Base-by-base conservation (phyloP, 2,888 invertebrate species). In the Gryllus longicercus region DNA sequence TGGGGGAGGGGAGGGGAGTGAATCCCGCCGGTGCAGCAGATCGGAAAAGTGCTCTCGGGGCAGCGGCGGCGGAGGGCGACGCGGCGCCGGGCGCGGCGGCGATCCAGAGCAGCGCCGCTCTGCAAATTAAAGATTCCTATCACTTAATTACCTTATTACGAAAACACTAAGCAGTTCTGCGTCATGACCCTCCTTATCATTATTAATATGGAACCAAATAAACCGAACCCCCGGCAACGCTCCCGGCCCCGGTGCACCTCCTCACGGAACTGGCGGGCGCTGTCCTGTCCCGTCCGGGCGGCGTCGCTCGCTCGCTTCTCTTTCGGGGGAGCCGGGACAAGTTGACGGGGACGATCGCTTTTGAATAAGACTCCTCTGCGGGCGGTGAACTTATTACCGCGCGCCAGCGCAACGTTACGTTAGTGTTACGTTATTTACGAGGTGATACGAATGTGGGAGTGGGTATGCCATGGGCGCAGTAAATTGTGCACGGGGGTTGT, bases 111-210 rank as follows among this genome's bases (percentile, higher is more conserved):
- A 63, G 12, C 63, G 63, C 63, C 63, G 63, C 63, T 63, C 63
- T 63, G 63, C 63, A 63, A 63, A 63, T 63, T 63, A 63, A 63
- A 63, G 63, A 63, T 63, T 63, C 63, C 63, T 63, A 63, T 63
- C 63, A 63, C 63, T 63, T 63, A 63, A 63, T 63, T 63, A 63
- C 63, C 63, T 63, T 63, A 63, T 63, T 63, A 63, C 63, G 63
- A 63, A 63, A 63, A 63, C 63, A 63, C 63, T 63, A 63, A 63
- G 63, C 63, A 63, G 63, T 63, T 63, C 63, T 63, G 14, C 63
- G 63, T 63, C 63, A 63, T 63, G 16, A 63, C 63, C 63, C 63
- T 63, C 63, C 63, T 63, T 63, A 63, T 63, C 63, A 63, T 63
- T 63, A 63, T 63, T 63, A 63, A 63, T 63, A 63, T 63, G 63